Conservation (phyloP, 2,113 vertebrate species). For the Anarrhichthys ocellatus region DNA sequence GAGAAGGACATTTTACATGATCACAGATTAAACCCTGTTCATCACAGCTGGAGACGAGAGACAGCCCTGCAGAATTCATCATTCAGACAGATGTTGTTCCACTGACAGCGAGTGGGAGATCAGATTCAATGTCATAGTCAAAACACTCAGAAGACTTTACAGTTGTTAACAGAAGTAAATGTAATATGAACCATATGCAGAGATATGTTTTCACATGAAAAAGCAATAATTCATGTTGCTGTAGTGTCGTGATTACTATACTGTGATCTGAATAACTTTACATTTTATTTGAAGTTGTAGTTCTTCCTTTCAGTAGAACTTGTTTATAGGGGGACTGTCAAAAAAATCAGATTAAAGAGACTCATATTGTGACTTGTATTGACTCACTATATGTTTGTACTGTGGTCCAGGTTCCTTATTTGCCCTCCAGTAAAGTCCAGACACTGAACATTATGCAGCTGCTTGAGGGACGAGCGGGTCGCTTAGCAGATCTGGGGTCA, state of each 20-base stretch:
- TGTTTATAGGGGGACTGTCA: not conserved
- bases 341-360: not conserved
- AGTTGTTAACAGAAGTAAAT: not conserved
- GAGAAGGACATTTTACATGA: not conserved
- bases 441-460: conserved; percentile 79
- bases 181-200: conserved; percentile 2
- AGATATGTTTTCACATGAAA: not conserved
- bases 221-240: not conserved
- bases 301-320: not conserved
- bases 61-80: not conserved
- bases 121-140: conserved; percentile 26
- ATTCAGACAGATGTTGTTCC: conserved; percentile 1
- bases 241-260: not conserved
- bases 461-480: conserved; percentile 76
- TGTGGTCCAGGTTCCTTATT: conserved; percentile 81
- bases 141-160: not conserved
- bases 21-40: conserved; percentile 12
- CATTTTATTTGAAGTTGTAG: not conserved
- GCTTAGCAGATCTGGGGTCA: conserved; percentile 83
- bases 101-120: conserved; percentile 17
- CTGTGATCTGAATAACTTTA: not conserved
- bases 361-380: not conserved
- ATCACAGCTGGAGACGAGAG: not conserved
- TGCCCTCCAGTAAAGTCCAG: conserved; percentile 80
- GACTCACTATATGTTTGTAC: conserved; percentile 24